phyloP scores from a whole-genome alignment of 1,140 invertebrate species.

The Tribolium castaneum region DNA sequence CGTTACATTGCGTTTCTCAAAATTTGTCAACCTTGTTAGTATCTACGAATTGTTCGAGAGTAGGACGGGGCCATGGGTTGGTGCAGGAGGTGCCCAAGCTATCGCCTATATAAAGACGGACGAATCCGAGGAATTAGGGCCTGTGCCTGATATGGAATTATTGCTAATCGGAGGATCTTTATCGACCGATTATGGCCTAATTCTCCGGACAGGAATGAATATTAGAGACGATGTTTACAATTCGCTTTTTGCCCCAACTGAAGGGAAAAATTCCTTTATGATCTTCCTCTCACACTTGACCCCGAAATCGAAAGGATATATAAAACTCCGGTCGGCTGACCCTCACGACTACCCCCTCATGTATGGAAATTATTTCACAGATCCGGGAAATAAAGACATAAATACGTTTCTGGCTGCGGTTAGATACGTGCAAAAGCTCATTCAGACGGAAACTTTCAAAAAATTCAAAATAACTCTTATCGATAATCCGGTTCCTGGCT shows the following conservation, averaged over 20 bases:
- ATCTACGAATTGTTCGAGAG: constrained; percentile 38
- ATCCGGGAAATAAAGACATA: constrained; percentile 62
- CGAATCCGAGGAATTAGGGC: constrained; percentile 60
- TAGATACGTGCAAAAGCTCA: constrained; percentile 52
- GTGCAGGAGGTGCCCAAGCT: constrained; percentile 64
- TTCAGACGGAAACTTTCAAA: constrained; percentile 53
- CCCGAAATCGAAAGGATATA: constrained; percentile 72
- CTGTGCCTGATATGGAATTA: constrained; percentile 71
- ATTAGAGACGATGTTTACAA: constrained; percentile 45
- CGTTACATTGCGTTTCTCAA: constrained; percentile 64
- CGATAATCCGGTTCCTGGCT: constrained; percentile 62
- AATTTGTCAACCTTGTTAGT: constrained; percentile 54
- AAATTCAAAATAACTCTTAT: constrained; percentile 61
- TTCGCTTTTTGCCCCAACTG: constrained; percentile 53
- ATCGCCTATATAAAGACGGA: constrained; percentile 66
- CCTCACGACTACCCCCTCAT: constrained; percentile 73
- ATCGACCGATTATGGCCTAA: constrained; percentile 55
- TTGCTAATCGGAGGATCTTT: constrained; percentile 63
- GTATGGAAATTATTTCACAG: constrained; percentile 72
- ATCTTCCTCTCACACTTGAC: constrained; percentile 77
- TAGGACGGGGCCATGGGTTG: constrained; percentile 53
- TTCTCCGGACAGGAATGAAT: constrained; percentile 45
- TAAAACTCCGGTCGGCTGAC: constrained; percentile 69
- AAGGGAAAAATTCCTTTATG: constrained; percentile 65
- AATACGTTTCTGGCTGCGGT: constrained; percentile 58